Evolutionary conservation across 2,113 vertebrate species (phyloP), one percentile per base, ranked within the genome.

Genomic region (Psettodes erumei): DNA sequence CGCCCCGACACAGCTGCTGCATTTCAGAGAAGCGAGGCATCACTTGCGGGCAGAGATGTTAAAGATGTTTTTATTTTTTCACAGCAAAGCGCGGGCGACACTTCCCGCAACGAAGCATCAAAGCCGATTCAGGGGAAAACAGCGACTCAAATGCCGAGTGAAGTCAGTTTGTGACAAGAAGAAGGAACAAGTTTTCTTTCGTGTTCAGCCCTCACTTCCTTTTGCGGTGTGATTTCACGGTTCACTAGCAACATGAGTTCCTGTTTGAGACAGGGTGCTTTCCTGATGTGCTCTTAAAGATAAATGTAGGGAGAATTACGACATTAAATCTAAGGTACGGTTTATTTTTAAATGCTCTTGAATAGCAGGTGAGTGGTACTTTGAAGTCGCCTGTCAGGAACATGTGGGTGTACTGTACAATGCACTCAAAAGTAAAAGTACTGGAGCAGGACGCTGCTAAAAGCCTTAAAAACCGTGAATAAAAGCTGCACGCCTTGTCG

Each of bases 11-110:
- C 10, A 48, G 1, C 21, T 6, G 51, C 13, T 25, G 8, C 6
- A 27, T 84, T 84, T 87, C 60, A 63, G 42, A 84, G 72, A 82
- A 85, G 16, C 7, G 35, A 59, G 32, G 40, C 35, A 3, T 45
- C n/a, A 6, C 15, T 38, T 0, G 2, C 13, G 8, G 51, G 61
- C 37, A 60, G 37, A 50, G 32, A 48, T 59, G 33, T 32, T 16
- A 21, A 45, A 55, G 9, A 43, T 47, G 33, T 51, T 53, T 11
- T n/a, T n/a, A n/a, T n/a, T n/a, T 50, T 73, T 3, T 40, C 13
- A 13, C 40, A 30, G 18, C 15, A n/a, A n/a, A 35, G 21, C 0
- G 1, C 10, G 0, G n/a, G 19, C 40, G 23, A 23, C 35, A 19
- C 55, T 38, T 62, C 62, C 59, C n/a, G n/a, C n/a, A n/a, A n/a